Evolutionary conservation across 2,888 invertebrate species (phyloP).

Genomic region (Cephus pulcher): DNA sequence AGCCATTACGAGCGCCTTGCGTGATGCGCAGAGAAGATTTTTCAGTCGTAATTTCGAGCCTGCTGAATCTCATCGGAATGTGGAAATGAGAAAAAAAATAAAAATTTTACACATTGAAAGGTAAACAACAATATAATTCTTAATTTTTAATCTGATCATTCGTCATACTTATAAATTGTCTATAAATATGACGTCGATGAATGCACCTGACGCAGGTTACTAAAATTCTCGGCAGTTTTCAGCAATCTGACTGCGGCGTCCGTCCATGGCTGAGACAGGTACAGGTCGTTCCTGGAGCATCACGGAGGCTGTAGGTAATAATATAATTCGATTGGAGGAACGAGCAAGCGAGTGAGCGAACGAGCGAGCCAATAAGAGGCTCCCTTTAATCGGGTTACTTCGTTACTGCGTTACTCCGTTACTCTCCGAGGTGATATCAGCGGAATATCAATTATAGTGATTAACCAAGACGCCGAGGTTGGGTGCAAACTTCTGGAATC

Average conservation of each 20-base stretch:
- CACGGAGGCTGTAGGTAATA: slow-evolving; percentile 45
- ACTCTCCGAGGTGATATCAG: slow-evolving; percentile 62
- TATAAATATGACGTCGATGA: background rate
- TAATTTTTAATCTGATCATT: background rate
- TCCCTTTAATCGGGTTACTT: slow-evolving; percentile 61
- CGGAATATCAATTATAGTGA: slow-evolving; percentile 68
- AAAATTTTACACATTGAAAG: background rate
- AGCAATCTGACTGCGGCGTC: background rate
- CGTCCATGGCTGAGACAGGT: background rate
- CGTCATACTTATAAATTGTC: background rate
- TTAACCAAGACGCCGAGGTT: slow-evolving; percentile 61
- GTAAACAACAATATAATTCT: background rate
- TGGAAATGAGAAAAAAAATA: background rate
- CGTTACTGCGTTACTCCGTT: slow-evolving; percentile 63
- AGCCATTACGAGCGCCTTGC: slow-evolving; percentile 44
- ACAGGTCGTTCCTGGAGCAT: background rate
- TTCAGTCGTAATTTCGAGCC: slow-evolving; percentile 20
- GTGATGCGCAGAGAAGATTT: slow-evolving; percentile 47
- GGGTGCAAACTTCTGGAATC: slow-evolving; percentile 45
- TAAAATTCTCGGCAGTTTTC: background rate
- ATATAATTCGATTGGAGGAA: slow-evolving; percentile 60
- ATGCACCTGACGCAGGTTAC: background rate
- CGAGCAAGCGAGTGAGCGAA: slow-evolving; percentile 37
- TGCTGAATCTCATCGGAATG: background rate
- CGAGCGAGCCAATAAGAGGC: slow-evolving; percentile 59